Conservation (phyloP, 2,113 vertebrate genomes). For the Caranx ignobilis region DNA sequence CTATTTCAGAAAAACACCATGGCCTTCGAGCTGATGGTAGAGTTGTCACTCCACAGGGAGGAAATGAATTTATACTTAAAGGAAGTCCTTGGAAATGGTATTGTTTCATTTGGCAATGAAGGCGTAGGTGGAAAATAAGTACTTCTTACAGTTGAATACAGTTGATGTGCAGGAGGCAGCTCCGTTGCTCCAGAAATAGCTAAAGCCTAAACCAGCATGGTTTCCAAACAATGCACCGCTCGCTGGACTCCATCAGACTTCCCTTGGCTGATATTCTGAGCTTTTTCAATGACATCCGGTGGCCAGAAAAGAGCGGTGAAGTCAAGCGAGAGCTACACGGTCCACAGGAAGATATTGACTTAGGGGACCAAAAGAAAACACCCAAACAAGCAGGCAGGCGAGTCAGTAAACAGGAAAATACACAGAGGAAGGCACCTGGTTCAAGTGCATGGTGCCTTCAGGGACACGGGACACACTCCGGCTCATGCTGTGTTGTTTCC, state of each 20-base stretch:
- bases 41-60: conserved; percentile 35
- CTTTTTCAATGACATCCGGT: conserved; percentile 77
- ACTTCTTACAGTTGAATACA: conserved; percentile 57
- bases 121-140: conserved; percentile 66
- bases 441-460: conserved; percentile 69
- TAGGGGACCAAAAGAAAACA: conserved; percentile 80
- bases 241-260: conserved; percentile 72
- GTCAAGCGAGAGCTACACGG: conserved; percentile 54
- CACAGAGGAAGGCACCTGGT: conserved; percentile 80
- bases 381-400: conserved; percentile 72
- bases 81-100: conserved; percentile 72
- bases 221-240: conserved; percentile 78
- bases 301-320: conserved; percentile 61
- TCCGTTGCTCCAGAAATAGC: conserved; percentile 74
- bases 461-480: conserved; percentile 75
- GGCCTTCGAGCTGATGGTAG: conserved; percentile 34
- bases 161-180: conserved; percentile 61
- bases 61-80: conserved; percentile 66
- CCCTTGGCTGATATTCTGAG: conserved; percentile 76
- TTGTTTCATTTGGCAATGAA: conserved; percentile 76
- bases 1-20: conserved; percentile 33
- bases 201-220: conserved; percentile 55
- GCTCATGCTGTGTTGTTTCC: conserved; percentile 76
- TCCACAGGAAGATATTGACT: conserved; percentile 78
- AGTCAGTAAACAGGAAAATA: conserved; percentile 85